phyloP scores from a whole-genome alignment of 1,140 invertebrate genomes.

The Drosophila erecta region DNA sequence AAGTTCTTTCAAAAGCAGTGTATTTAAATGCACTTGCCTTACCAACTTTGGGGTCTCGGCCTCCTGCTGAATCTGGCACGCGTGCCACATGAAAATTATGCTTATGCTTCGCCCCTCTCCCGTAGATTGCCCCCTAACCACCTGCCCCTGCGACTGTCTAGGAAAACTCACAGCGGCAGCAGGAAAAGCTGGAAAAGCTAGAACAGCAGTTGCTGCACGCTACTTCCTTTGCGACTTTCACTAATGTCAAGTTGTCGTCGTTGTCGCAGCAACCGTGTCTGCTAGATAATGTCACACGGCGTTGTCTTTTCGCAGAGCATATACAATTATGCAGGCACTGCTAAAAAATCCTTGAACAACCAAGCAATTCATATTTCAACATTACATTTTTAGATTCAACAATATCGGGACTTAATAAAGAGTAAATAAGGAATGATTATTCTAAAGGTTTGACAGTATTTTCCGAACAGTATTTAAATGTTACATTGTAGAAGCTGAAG shows the following conservation, averaged over 20 bases:
- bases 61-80: slow-evolving; percentile 44
- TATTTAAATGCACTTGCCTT: slow-evolving; percentile 20
- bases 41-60: slow-evolving; percentile 22
- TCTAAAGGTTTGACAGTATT: neutral
- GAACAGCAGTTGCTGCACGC: slow-evolving; percentile 63
- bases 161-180: slow-evolving; percentile 20
- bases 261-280: slow-evolving; percentile 71
- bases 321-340: slow-evolving; percentile 24
- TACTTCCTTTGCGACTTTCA: slow-evolving; percentile 80
- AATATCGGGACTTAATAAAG: neutral
- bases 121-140: neutral
- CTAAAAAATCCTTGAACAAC: neutral
- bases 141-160: neutral
- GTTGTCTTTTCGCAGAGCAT: slow-evolving; percentile 39
- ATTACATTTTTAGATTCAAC: too few species aligned
- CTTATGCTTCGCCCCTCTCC: slow-evolving; percentile 57
- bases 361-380: too few species aligned
- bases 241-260: slow-evolving; percentile 80
- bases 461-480: too few species aligned
- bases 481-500: neutral
- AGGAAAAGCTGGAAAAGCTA: slow-evolving; percentile 25
- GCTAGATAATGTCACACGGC: slow-evolving; percentile 74
- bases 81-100: slow-evolving; percentile 79
- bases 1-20: neutral
- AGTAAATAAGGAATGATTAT: too few species aligned